A percentile compares a stretch with the other conserved stretches of the same genome.
These are phyloP conservation scores for Mormyrops attenuatus DNA, from an alignment of 2,797 vertebrate genomes.

Conservation along the genomic window DNA sequence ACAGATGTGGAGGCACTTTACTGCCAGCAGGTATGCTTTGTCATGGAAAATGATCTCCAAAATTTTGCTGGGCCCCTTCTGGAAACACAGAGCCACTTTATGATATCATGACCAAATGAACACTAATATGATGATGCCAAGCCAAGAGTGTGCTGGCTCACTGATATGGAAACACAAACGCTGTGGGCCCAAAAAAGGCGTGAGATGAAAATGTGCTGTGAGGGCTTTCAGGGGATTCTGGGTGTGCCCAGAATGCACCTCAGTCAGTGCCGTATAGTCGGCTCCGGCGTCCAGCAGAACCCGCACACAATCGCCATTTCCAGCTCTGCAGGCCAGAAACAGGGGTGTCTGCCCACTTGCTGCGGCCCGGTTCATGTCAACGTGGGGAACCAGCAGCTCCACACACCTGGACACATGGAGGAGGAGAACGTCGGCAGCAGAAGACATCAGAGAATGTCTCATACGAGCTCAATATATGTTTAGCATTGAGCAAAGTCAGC, in stretches of 20 bases:
- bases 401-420: constrained; percentile 68
- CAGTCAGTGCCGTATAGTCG: constrained; percentile 64
- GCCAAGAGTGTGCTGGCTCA: background rate
- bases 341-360: constrained; percentile 76
- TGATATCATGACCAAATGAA: constrained; percentile 50
- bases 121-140: background rate
- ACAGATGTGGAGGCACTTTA: constrained; percentile 23
- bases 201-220: background rate
- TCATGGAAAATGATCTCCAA: background rate
- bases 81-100: background rate
- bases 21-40: background rate
- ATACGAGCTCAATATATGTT: background rate
- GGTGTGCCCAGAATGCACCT: constrained; percentile 54
- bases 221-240: background rate
- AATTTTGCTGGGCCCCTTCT: constrained; percentile 27
- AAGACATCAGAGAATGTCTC: background rate
- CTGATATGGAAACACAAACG: background rate
- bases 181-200: background rate
- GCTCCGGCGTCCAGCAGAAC: constrained; percentile 75
- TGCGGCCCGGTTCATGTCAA: constrained; percentile 63
- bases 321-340: constrained; percentile 78
- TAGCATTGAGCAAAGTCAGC: background rate
- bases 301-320: constrained; percentile 69
- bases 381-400: constrained; percentile 66
- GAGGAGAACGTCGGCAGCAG: background rate